Evolutionary conservation across 2,113 vertebrate genomes (phyloP).

Genomic region (Narcine bancroftii): DNA sequence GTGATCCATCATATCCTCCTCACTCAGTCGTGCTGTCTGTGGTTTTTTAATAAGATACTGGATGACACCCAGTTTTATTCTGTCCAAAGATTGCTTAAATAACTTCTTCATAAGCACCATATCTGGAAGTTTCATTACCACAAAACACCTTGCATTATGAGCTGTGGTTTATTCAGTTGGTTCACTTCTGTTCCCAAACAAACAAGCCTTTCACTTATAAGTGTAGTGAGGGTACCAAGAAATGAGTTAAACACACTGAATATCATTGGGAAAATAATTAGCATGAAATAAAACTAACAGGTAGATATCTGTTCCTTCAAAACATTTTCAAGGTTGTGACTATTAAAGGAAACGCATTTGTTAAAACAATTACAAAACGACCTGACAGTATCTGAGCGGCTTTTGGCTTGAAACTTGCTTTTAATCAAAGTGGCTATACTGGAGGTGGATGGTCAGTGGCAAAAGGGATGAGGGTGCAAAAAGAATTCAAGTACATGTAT

Average conservation of each 20-base stretch:
- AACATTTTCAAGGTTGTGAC: neutral
- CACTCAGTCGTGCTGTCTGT: constrained; percentile 45
- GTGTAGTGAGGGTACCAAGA: neutral
- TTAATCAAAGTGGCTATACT: neutral
- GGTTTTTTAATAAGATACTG: constrained; percentile 38
- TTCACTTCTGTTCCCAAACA: neutral
- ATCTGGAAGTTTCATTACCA: constrained; percentile 29
- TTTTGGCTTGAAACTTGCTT: neutral
- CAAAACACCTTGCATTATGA: constrained; percentile 10
- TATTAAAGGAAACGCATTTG: neutral
- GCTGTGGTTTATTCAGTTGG: neutral
- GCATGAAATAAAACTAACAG: neutral
- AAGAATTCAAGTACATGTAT: no score
- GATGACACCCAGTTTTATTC: constrained; percentile 16
- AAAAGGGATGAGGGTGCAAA: no score
- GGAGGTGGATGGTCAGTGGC: neutral
- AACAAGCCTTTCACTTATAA: neutral
- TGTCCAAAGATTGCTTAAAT: constrained; percentile 17
- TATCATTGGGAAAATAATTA: neutral
- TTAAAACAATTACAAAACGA: neutral
- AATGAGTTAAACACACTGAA: neutral
- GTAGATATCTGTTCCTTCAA: neutral
- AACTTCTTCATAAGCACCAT: constrained; percentile 19
- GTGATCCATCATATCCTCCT: constrained; percentile 57
- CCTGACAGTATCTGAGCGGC: neutral